These are phyloP conservation scores for Procapra przewalskii DNA, from an alignment of 2,113 vertebrate species.

Conservation along the genomic window DNA sequence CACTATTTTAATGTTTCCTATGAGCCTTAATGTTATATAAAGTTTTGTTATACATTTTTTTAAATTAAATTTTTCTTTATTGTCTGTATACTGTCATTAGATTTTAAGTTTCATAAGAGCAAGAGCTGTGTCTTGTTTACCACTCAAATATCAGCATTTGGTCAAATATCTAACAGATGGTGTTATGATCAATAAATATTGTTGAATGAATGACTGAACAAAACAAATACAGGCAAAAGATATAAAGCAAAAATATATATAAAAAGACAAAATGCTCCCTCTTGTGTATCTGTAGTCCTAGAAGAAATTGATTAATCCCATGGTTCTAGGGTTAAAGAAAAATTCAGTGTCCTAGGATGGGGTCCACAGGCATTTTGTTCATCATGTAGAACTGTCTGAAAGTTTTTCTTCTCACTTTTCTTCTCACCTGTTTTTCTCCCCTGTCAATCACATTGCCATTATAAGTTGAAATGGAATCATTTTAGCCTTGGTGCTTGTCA, in stretches of 20 bases:
- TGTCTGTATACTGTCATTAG: not conserved
- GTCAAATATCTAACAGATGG: not conserved
- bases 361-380: not conserved
- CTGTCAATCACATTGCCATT: not conserved
- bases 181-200: not conserved
- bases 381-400: not conserved
- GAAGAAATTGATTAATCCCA: not conserved
- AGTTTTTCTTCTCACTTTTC: not conserved
- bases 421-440: not conserved
- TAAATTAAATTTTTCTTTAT: not conserved
- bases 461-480: not conserved
- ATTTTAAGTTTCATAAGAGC: not conserved
- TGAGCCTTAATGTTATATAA: not conserved
- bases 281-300: not conserved
- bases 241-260: not conserved
- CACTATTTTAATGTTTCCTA: not conserved
- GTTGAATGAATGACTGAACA: not conserved
- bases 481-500: not conserved
- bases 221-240: not conserved
- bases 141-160: not conserved
- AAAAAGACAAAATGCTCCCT: not conserved
- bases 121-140: not conserved
- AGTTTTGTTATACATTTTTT: not conserved
- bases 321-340: not conserved
- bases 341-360: not conserved